phyloP scores from a whole-genome alignment of 2,113 vertebrate species.

The Oenanthe melanoleuca region DNA sequence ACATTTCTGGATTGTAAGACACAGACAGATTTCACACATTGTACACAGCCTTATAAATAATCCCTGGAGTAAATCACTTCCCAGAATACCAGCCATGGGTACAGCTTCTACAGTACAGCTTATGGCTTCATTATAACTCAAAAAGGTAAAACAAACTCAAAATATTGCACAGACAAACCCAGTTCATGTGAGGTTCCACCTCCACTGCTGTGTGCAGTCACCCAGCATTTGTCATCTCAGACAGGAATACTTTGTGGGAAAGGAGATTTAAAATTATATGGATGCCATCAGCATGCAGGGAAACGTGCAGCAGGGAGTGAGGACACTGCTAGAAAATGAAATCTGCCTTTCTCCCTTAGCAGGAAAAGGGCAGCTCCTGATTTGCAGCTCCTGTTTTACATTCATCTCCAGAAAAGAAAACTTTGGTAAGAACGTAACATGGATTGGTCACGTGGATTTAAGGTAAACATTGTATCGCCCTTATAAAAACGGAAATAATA shows the following conservation, averaged over 20 bases:
- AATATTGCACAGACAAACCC: slow-evolving; percentile 50
- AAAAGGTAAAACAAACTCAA: not conserved
- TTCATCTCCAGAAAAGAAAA: not conserved
- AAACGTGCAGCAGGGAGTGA: not conserved
- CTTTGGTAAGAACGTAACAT: slow-evolving; percentile 12
- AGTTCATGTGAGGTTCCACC: not conserved
- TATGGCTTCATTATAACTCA: not conserved
- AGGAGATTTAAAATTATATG: not conserved
- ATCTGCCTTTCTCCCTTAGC: not conserved
- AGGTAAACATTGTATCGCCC: not conserved
- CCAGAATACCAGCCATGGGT: not conserved
- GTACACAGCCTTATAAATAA: not conserved
- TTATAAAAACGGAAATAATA: not conserved
- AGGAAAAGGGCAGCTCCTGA: not conserved
- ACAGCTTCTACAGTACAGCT: not conserved
- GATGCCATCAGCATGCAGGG: not conserved
- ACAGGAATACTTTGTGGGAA: not conserved
- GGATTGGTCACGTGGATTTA: accelerated
- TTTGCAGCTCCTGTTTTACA: not conserved
- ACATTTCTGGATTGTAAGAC: not conserved
- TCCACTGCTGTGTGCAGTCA: not conserved
- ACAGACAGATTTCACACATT: not conserved
- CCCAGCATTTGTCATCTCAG: not conserved
- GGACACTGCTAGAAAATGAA: not conserved
- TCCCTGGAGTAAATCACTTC: not conserved